Percentiles rank a stretch among this genome's conserved stretches.
Evolutionary conservation across 2,797 vertebrate genomes (phyloP).

Genomic region (Eospalax fontanierii): DNA sequence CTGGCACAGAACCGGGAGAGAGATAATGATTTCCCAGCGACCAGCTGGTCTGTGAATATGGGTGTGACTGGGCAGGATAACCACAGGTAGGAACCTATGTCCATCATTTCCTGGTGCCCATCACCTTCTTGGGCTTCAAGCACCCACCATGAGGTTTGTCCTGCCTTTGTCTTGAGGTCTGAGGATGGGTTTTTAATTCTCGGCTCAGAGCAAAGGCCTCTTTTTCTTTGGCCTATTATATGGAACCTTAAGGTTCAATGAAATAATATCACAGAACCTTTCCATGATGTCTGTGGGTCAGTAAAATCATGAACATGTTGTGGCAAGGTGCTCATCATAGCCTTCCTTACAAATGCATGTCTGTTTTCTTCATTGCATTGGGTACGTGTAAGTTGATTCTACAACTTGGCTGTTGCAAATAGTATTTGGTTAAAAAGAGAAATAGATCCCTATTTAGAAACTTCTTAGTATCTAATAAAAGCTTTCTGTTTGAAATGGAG

Average conservation of each 20-base stretch:
- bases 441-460: constrained; percentile 8
- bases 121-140: neutral
- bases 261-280: neutral
- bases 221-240: neutral
- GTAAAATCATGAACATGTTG: neutral
- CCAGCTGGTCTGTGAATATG: neutral
- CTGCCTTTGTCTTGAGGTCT: neutral
- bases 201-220: neutral
- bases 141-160: neutral
- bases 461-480: neutral
- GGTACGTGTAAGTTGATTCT: neutral
- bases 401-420: neutral
- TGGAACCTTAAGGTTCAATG: neutral
- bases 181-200: neutral
- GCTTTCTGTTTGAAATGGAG: neutral
- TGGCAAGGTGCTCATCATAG: neutral
- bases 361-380: neutral
- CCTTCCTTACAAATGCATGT: neutral
- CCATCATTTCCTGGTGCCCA: neutral
- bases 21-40: neutral
- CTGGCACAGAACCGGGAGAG: neutral
- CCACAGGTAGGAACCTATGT: neutral
- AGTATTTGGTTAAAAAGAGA: neutral
- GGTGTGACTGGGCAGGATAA: neutral
- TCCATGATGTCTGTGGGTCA: neutral